Percentiles rank a stretch among this genome's conserved stretches.
Evolutionary conservation across 2,113 vertebrate species (phyloP).

Genomic region (Actenoides hombroni): DNA sequence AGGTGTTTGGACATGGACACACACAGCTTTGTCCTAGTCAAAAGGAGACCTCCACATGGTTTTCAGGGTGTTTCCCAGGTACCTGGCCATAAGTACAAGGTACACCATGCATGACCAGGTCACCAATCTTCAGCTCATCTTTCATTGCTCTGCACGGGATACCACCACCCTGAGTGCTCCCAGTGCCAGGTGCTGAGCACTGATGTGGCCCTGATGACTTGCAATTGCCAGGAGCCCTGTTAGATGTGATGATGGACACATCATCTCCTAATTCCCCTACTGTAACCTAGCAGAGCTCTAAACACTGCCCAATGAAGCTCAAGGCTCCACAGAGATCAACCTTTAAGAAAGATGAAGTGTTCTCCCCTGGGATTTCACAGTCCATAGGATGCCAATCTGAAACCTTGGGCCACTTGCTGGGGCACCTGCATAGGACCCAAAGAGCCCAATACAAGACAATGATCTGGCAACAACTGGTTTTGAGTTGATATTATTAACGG

Average conservation of each 20-base stretch:
- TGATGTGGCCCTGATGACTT: rapidly evolving
- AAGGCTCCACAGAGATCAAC: neutral
- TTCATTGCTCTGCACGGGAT: neutral
- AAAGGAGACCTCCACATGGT: rapidly evolving
- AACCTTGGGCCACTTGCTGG: neutral
- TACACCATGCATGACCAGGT: neutral
- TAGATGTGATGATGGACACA: neutral
- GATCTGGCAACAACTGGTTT: rapidly evolving
- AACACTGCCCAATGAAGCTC: neutral
- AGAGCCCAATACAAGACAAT: neutral
- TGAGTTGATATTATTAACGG: neutral
- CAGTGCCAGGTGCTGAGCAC: neutral
- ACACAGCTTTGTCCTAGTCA: neutral
- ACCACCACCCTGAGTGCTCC: neutral
- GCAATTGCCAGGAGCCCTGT: neutral
- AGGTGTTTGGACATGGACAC: neutral
- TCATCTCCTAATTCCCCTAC: neutral
- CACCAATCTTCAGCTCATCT: rapidly evolving
- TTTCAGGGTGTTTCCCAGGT: neutral
- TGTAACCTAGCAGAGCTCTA: neutral
- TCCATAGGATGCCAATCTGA: neutral
- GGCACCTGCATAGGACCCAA: neutral
- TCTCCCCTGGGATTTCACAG: neutral
- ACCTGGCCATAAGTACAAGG: neutral
- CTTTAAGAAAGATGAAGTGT: neutral